Evolutionary conservation across 2,888 invertebrate genomes (phyloP).

Genomic region (Amphipyra berbera): DNA sequence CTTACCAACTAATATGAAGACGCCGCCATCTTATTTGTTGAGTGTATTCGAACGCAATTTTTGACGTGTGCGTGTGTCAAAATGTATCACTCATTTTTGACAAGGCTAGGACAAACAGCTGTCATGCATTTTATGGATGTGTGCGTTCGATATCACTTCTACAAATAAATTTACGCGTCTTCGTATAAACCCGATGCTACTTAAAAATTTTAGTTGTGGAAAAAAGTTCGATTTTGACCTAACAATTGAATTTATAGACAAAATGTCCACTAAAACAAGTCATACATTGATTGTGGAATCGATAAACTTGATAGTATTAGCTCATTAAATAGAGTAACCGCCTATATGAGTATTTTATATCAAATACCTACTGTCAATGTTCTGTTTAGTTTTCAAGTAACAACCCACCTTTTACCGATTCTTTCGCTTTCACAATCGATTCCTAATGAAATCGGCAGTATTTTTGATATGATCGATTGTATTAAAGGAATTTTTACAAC

Average conservation of each 20-base stretch:
- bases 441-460: not conserved
- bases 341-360: not conserved
- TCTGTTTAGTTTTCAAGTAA: not conserved
- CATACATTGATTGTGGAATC: not conserved
- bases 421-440: not conserved
- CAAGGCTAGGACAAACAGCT: no score
- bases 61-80: no score
- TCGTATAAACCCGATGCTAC: not conserved
- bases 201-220: not conserved
- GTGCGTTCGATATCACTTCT: not conserved
- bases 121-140: not conserved
- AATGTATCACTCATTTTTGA: no score
- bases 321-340: not conserved
- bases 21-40: constrained; percentile 9
- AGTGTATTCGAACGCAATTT: constrained; percentile 13
- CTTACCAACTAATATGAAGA: constrained; percentile 23
- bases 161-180: constrained; percentile 8
- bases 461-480: not conserved
- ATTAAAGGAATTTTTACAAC: not conserved
- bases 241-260: not conserved
- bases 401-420: not conserved
- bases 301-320: not conserved
- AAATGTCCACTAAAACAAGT: constrained; percentile 13
- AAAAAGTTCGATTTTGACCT: constrained; percentile 6
- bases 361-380: not conserved